Conservation (phyloP, 2,888 invertebrate species). For the Yponomeuta plumbellus region DNA sequence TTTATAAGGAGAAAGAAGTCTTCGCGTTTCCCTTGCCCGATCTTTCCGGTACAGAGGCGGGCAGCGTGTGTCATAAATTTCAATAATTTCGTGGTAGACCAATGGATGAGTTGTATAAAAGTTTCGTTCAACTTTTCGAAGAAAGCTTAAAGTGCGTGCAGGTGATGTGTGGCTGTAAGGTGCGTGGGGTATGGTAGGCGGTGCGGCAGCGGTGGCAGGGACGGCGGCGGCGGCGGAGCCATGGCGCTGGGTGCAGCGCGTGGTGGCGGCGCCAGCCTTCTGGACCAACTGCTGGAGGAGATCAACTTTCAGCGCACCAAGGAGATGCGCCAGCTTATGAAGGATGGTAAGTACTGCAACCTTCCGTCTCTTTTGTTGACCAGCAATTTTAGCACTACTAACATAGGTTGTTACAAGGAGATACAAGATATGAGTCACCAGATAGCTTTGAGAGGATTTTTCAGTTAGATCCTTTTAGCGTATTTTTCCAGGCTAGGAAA, state of each 20-base stretch:
- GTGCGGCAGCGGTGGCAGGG: background rate
- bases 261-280: slow-evolving; percentile 78
- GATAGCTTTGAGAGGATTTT: too few relatives aligned
- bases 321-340: slow-evolving; percentile 91
- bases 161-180: background rate
- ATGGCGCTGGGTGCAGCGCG: slow-evolving; percentile 65
- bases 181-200: background rate
- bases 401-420: too few relatives aligned
- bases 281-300: slow-evolving; percentile 92
- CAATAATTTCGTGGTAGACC: background rate
- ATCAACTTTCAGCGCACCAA: slow-evolving; percentile 95
- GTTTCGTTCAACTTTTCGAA: background rate
- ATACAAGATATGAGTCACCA: too few relatives aligned
- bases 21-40: background rate
- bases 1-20: slow-evolving; percentile 8
- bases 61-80: background rate
- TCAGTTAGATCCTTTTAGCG: too few relatives aligned
- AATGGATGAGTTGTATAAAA: background rate
- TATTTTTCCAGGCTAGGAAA: too few relatives aligned
- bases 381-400: too few relatives aligned
- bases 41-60: background rate
- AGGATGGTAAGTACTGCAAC: slow-evolving; percentile 83
- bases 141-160: background rate
- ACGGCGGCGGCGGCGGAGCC: background rate
- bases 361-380: too few relatives aligned